Evolutionary conservation across 1,140 invertebrate genomes (phyloP).

Genomic region (Diachasma alloeum): DNA sequence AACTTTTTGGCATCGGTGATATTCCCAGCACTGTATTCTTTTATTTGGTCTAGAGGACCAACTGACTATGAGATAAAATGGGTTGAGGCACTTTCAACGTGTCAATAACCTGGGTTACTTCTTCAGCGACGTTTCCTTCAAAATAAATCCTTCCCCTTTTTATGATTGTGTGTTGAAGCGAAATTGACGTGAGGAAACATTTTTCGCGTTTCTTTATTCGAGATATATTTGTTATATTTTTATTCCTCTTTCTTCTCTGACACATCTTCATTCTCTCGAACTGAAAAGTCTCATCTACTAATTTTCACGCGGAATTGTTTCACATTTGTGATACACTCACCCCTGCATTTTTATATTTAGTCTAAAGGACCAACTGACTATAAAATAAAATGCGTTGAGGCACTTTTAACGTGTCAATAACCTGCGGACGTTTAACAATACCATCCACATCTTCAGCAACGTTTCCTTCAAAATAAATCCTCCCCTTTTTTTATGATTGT

Average conservation of each 20-base stretch:
- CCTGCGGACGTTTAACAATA: neutral
- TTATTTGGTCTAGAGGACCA: neutral
- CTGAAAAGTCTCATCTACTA: no score
- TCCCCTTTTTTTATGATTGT: no score
- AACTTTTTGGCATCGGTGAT: no score
- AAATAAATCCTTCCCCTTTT: neutral
- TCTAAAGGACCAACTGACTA: no score
- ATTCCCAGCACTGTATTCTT: neutral
- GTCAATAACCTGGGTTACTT: conserved; percentile 17
- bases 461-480: neutral
- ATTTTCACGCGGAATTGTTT: no score
- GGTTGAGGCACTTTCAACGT: conserved; percentile 19
- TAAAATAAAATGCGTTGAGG: neutral
- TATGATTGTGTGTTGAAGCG: neutral
- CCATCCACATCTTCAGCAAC: neutral
- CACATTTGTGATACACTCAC: no score
- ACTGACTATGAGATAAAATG: conserved; percentile 17
- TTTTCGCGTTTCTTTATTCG: neutral
- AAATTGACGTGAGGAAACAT: neutral
- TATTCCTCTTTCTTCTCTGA: no score
- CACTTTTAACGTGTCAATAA: no score
- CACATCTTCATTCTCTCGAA: no score
- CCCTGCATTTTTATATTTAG: no score
- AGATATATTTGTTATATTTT: neutral
- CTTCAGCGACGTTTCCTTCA: neutral